Evolutionary conservation across 1,140 invertebrate genomes (phyloP).

Genomic region (Leptinotarsa texana): DNA sequence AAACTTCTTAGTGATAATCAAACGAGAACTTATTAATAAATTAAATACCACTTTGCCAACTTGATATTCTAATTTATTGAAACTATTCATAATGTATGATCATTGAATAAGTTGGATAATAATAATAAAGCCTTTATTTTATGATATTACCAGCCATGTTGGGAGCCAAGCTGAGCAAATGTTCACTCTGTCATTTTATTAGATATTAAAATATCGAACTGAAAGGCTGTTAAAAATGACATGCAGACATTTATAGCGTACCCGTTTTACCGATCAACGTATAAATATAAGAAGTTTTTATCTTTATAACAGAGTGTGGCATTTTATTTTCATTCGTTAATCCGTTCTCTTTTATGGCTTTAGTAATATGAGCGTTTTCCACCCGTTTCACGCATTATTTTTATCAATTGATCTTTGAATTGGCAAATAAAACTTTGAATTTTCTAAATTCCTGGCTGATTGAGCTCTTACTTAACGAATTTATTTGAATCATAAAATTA

Average conservation of each 20-base stretch:
- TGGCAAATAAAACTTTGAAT: conserved; percentile 11
- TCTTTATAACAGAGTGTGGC: conserved; percentile 15
- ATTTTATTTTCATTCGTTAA: conserved; percentile 7
- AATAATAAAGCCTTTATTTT: conserved; percentile 35
- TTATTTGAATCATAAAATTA: neutral
- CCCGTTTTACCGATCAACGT: conserved; percentile 15
- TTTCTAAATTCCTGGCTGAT: neutral
- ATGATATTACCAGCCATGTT: conserved; percentile 20
- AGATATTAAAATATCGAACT: conserved; percentile 39
- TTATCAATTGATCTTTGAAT: conserved; percentile 2
- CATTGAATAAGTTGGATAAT: neutral
- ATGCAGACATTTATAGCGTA: conserved; percentile 33
- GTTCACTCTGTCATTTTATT: conserved; percentile 35
- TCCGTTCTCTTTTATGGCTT: conserved; percentile 10
- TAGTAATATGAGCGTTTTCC: conserved; percentile 6
- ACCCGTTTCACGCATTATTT: neutral
- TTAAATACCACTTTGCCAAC: neutral
- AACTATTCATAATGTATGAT: conserved; percentile 11
- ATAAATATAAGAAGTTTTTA: conserved; percentile 11
- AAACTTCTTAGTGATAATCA: neutral
- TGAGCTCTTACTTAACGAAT: neutral
- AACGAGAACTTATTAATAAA: conserved; percentile 5
- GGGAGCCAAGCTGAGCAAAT: conserved; percentile 29
- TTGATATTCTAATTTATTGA: conserved; percentile 15
- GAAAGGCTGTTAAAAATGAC: conserved; percentile 36